Conservation (phyloP, 2,113 vertebrate species). For the Centropus unirufus region DNA sequence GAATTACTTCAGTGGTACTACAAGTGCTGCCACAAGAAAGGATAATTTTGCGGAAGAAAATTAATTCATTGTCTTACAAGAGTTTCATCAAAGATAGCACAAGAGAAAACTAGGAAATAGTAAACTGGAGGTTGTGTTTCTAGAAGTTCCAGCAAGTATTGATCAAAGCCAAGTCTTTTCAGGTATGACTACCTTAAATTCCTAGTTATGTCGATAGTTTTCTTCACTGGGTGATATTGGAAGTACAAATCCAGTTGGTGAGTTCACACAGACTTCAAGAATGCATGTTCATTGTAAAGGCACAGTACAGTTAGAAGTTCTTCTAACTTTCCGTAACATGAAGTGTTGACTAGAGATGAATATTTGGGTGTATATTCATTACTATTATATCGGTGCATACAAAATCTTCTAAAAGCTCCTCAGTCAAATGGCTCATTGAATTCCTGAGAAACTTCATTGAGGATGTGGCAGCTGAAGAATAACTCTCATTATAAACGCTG, state of each 20-base stretch:
- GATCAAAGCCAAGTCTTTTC: not conserved
- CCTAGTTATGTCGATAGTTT: not conserved
- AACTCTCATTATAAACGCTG: not conserved
- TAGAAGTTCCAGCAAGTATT: not conserved
- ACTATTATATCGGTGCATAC: not conserved
- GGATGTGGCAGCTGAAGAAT: not conserved
- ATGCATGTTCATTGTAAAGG: not conserved
- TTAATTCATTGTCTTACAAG: not conserved
- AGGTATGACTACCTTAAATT: not conserved
- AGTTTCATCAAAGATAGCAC: not conserved
- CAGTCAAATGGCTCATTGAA: conserved; percentile 12
- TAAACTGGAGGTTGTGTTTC: not conserved
- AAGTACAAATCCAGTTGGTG: not conserved
- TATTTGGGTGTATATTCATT: not conserved
- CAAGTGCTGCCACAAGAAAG: not conserved
- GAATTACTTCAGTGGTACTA: not conserved
- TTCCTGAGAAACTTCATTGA: not conserved
- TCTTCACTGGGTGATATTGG: not conserved
- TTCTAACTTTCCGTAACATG: not conserved
- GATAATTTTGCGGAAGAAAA: not conserved
- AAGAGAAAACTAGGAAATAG: not conserved
- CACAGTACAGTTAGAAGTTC: not conserved
- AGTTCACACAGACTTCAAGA: not conserved
- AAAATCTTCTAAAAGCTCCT: not conserved
- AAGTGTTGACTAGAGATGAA: not conserved